Conservation (phyloP, 1,140 invertebrate species). For the Harlomillsia oculata region DNA sequence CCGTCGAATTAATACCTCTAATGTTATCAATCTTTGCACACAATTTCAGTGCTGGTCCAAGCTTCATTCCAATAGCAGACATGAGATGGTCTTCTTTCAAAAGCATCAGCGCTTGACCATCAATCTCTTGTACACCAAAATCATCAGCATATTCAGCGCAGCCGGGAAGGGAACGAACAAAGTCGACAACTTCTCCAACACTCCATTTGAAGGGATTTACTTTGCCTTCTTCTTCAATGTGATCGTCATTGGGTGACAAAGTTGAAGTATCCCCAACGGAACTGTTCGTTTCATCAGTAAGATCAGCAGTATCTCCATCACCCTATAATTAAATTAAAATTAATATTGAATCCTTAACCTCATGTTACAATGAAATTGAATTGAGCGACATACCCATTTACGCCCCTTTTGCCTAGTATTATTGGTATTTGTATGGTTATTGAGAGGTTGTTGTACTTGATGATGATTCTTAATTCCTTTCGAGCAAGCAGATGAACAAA, state of each 20-base stretch:
- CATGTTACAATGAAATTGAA: neutral
- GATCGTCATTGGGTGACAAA: slow-evolving; percentile 25
- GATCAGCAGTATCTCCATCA: slow-evolving; percentile 24
- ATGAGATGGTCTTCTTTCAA: slow-evolving; percentile 85
- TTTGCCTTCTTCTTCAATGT: slow-evolving; percentile 40
- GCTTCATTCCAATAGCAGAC: slow-evolving; percentile 79
- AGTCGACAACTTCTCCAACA: slow-evolving; percentile 41
- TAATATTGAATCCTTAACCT: neutral
- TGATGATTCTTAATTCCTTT: slow-evolving; percentile 46
- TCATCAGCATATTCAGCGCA: slow-evolving; percentile 89
- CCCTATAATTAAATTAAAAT: slow-evolving; percentile 37
- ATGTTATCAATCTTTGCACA: slow-evolving; percentile 27
- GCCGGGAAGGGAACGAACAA: slow-evolving; percentile 65
- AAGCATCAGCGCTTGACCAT: slow-evolving; percentile 73
- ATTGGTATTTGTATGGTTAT: neutral
- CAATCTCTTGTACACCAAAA: slow-evolving; percentile 84
- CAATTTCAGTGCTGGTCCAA: slow-evolving; percentile 80
- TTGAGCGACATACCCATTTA: slow-evolving; percentile 36
- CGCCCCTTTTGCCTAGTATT: slow-evolving; percentile 37
- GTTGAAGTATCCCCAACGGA: slow-evolving; percentile 26
- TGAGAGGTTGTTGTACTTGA: slow-evolving; percentile 13
- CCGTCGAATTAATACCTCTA: neutral
- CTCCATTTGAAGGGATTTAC: slow-evolving; percentile 66
- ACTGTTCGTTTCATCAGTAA: slow-evolving; percentile 34
- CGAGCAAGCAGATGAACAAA: slow-evolving; percentile 65